These are phyloP conservation scores for Oplegnathus fasciatus DNA, from an alignment of 2,113 vertebrate species.

Conservation along the genomic window DNA sequence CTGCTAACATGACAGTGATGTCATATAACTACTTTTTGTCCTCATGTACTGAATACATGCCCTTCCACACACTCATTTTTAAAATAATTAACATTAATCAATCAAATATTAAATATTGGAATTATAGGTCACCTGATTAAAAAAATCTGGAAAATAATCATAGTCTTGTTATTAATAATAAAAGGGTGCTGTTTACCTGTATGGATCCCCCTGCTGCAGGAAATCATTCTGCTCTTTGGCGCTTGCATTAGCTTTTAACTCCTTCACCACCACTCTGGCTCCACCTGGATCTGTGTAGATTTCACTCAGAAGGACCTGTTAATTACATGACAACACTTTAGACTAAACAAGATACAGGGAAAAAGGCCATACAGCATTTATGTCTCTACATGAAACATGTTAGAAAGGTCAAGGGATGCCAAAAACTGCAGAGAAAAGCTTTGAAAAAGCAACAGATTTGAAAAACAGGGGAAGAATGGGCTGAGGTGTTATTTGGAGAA, in stretches of 20 bases:
- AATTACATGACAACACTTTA: conserved; percentile 27
- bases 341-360: not conserved
- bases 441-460: not conserved
- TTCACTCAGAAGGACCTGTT: conserved; percentile 95
- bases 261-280: conserved; percentile 92
- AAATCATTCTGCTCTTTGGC: conserved; percentile 95
- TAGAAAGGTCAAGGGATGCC: not conserved
- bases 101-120: not conserved
- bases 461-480: not conserved
- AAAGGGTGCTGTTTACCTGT: conserved; percentile 85
- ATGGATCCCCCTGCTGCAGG: conserved; percentile 94
- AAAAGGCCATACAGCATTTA: not conserved
- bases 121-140: not conserved
- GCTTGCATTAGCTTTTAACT: conserved; percentile 92
- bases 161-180: not conserved
- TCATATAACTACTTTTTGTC: conserved; percentile 7
- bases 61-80: not conserved
- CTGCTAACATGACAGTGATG: conserved; percentile 43
- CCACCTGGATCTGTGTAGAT: conserved; percentile 92
- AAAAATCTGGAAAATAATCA: not conserved
- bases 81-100: not conserved
- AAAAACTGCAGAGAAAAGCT: not conserved
- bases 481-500: not conserved
- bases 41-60: not conserved
- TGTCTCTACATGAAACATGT: not conserved